These are phyloP conservation scores for Chaitophorus viminalis DNA, from an alignment of 2,888 invertebrate genomes.

Conservation along the genomic window DNA sequence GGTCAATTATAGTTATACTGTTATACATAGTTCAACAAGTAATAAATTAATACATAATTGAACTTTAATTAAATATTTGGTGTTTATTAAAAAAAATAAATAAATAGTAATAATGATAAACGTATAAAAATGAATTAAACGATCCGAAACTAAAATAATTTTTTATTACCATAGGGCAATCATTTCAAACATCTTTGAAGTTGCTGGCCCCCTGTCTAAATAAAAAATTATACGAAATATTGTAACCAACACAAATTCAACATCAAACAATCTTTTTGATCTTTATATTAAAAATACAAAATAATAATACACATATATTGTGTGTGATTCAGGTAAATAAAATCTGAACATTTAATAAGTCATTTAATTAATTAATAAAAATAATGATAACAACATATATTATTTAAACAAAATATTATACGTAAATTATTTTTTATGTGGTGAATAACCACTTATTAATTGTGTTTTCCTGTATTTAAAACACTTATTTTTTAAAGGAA, in stretches of 20 bases:
- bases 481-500: no score
- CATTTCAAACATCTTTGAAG: slow-evolving; percentile 4
- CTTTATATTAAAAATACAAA: neutral
- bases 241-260: neutral
- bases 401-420: neutral
- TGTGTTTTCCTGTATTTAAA: no score
- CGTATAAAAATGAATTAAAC: neutral
- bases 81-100: no score
- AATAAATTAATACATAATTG: no score
- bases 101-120: no score
- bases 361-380: neutral
- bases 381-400: neutral
- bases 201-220: neutral
- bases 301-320: neutral
- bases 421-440: neutral
- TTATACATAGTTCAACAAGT: no score
- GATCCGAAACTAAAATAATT: neutral
- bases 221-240: neutral
- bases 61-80: no score
- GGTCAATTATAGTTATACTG: no score
- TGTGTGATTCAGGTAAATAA: neutral
- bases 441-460: neutral
- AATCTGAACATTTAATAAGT: neutral
- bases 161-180: neutral
- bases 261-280: slow-evolving; percentile 14